phyloP scores from a whole-genome alignment of 2,888 invertebrate genomes.

The Serrognathus titanus region DNA sequence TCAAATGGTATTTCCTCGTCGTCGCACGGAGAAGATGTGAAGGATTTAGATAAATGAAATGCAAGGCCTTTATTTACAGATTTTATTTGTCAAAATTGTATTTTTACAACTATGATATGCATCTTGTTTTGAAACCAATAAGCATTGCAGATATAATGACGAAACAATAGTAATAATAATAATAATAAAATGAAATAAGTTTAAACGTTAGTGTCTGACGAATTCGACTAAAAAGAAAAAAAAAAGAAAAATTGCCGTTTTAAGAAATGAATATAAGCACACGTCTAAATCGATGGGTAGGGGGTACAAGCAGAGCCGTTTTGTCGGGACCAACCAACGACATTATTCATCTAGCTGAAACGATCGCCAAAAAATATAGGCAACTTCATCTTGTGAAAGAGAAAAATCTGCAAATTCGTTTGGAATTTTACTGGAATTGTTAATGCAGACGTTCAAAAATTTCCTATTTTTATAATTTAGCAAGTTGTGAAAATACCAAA shows the following conservation, averaged over 20 bases:
- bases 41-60: too few species aligned
- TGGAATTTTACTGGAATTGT: too few species aligned
- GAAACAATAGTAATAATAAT: slow-evolving; percentile 20
- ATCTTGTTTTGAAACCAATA: slow-evolving; percentile 71
- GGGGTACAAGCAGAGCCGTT: slow-evolving; percentile 2
- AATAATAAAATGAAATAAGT: neutral
- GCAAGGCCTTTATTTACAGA: slow-evolving; percentile 36
- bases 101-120: slow-evolving; percentile 92
- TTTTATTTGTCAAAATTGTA: slow-evolving; percentile 80
- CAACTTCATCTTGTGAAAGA: too few species aligned
- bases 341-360: neutral
- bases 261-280: neutral
- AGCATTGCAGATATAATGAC: slow-evolving; percentile 55
- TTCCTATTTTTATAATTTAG: too few species aligned
- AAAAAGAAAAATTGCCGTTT: neutral
- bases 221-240: neutral
- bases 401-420: too few species aligned
- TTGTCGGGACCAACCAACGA: slow-evolving; percentile 1
- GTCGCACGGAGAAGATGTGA: too few species aligned
- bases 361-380: too few species aligned
- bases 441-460: too few species aligned
- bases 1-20: too few species aligned
- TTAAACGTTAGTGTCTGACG: neutral
- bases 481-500: too few species aligned
- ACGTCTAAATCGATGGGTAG: neutral